These are phyloP conservation scores for Drosophila cardini DNA, from an alignment of 1,140 invertebrate genomes.

Conservation along the genomic window DNA sequence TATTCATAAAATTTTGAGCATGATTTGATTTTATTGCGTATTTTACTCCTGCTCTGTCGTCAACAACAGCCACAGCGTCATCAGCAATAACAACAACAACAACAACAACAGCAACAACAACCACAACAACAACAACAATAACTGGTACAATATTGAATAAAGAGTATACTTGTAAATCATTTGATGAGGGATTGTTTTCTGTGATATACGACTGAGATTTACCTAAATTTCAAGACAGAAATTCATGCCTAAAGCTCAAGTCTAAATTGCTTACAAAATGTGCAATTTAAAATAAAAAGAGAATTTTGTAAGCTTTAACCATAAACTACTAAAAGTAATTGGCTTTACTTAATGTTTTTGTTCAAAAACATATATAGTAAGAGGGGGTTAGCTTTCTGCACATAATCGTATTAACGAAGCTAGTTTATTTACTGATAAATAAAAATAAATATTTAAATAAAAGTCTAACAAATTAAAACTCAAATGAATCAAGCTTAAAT, in stretches of 20 bases:
- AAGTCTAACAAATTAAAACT: too few relatives aligned
- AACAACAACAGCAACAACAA: conserved; percentile 17
- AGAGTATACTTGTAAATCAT: conserved; percentile 39
- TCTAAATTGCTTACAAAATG: neutral
- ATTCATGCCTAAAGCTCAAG: neutral
- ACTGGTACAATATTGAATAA: conserved; percentile 18
- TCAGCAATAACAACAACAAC: conserved; percentile 26
- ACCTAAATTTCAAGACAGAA: neutral
- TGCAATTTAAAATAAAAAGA: too few relatives aligned
- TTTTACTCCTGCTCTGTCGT: conserved; percentile 59
- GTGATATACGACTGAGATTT: conserved; percentile 14
- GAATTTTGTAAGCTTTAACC: too few relatives aligned
- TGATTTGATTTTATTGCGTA: conserved; percentile 83
- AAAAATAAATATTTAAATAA: too few relatives aligned
- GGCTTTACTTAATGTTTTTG: too few relatives aligned
- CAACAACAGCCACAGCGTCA: conserved; percentile 33
- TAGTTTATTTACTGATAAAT: too few relatives aligned
- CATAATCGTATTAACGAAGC: too few relatives aligned
- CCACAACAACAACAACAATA: conserved; percentile 3
- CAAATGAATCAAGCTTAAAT: too few relatives aligned
- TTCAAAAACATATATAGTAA: too few relatives aligned
- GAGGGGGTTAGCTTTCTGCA: too few relatives aligned
- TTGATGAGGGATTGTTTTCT: conserved; percentile 15
- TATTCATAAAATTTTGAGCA: conserved; percentile 82
- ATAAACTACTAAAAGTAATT: too few relatives aligned